A percentile compares a stretch with the other conserved stretches of the same genome.
phyloP scores from a whole-genome alignment of 2,888 invertebrate species.

The Thymelicus sylvestris region DNA sequence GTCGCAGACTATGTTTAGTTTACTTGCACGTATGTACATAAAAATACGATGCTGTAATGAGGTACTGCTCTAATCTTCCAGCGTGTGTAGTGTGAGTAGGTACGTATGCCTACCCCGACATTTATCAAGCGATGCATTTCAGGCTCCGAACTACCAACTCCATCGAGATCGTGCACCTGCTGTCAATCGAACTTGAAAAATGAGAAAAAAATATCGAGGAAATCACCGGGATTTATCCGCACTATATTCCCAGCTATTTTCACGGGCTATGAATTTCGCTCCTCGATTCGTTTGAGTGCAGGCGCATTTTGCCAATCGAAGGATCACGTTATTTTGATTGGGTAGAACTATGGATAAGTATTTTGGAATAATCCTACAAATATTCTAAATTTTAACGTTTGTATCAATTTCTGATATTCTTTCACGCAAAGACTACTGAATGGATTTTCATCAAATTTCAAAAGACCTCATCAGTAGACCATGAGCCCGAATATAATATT shows the following conservation, averaged over 20 bases:
- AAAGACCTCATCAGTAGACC: too few relatives aligned
- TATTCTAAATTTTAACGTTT: too few relatives aligned
- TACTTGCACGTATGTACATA: too few relatives aligned
- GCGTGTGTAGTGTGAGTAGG: neutral
- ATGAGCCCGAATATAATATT: too few relatives aligned
- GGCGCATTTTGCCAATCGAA: conserved; percentile 7
- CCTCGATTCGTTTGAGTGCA: conserved; percentile 26
- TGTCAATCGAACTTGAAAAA: conserved; percentile 12
- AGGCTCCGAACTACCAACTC: neutral
- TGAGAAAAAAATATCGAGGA: conserved; percentile 1
- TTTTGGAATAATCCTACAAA: too few relatives aligned
- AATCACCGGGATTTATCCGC: conserved; percentile 14
- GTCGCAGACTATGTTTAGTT: too few relatives aligned
- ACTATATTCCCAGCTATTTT: conserved; percentile 22
- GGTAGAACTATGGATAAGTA: neutral
- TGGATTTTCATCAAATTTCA: too few relatives aligned
- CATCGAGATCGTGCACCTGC: conserved; percentile 19
- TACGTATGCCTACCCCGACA: neutral
- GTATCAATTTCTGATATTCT: too few relatives aligned
- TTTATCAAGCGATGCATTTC: conserved; percentile 12
- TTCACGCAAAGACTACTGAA: too few relatives aligned
- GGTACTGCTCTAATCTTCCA: neutral
- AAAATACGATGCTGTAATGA: neutral
- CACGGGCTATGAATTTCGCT: conserved; percentile 24
- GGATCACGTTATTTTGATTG: conserved; percentile 2